Percentiles rank a stretch among this genome's conserved stretches.
phyloP scores from a whole-genome alignment of 2,888 invertebrate genomes.

The Pristionchus entomophagus region DNA sequence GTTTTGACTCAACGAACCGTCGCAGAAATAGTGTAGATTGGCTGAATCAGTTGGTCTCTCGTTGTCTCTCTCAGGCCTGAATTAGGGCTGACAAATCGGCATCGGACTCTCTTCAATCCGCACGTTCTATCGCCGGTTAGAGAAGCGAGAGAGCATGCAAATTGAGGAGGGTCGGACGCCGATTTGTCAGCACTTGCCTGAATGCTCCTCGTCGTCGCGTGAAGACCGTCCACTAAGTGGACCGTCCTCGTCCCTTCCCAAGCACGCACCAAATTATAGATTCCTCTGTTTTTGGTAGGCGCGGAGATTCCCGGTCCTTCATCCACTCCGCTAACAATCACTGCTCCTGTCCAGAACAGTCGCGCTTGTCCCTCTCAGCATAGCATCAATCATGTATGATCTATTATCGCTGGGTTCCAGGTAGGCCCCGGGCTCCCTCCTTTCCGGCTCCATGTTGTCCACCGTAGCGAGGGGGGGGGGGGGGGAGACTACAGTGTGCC shows the following conservation, averaged over 20 bases:
- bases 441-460: no score
- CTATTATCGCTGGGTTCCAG: neutral
- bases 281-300: neutral
- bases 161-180: no score
- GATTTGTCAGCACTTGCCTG: no score
- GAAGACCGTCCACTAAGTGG: slow-evolving; percentile 19
- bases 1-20: neutral
- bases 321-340: neutral
- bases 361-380: neutral
- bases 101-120: no score
- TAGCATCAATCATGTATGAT: neutral
- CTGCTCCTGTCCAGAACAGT: neutral
- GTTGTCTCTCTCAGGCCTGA: neutral
- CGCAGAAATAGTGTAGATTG: neutral
- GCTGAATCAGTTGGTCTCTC: neutral
- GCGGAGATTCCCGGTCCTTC: neutral
- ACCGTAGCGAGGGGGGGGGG: neutral
- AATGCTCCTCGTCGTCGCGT: neutral
- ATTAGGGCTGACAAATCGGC: no score
- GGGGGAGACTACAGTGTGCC: slow-evolving; percentile 8
- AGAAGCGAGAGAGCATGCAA: no score
- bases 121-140: no score
- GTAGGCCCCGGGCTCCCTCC: neutral
- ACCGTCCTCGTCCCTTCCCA: neutral
- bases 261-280: neutral